Evolutionary conservation across 2,797 vertebrate genomes (phyloP), one percentile per base, ranked within the genome.

Genomic region (Eremophila alpestris): DNA sequence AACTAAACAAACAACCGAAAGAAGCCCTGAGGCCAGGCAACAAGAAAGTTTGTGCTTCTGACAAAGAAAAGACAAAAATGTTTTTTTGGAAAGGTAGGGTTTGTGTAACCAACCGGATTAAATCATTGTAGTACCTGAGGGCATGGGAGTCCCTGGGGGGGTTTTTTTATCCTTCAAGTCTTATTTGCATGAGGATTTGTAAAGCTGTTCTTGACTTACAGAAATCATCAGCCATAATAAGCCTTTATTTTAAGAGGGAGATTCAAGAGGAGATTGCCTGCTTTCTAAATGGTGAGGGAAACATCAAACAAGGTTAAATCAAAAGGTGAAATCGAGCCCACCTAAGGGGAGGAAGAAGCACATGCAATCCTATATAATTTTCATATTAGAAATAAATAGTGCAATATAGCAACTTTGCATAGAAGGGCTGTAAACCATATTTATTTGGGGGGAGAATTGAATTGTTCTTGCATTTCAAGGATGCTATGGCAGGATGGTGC

Each of bases 171-270:
- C 60, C 85, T 82, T 90, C 83, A 46, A 90, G 60, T 43, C 74
- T 94, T 96, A 94, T 96, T 97, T 95, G 81, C 93, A 88, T 81
- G 80, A 93, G 59, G 77, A 83, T 93, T 79, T 94, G 89, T 81
- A 67, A 91, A 95, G 83, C 87, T 87, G 0, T 88, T 96, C 74
- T 79, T 92, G 76, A 96, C 92, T 94, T 95, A 88, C 45, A 91
- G 93, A 94, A 94, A 90, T 46, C 45, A 74, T 79, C 67, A 84
- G 10, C 67, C 16, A 24, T 67, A 93, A 91, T 69, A 91, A 84
- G 32, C 32, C 52, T 83, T 95, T 94, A 63, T 92, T 91, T 95
- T 89, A 65, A 29, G 69, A 70, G 46, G 63, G 65, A 88, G 82
- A 90, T 93, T 91, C 85, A 88, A 49, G 73, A 46, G 63, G 65